A percentile compares a stretch with the other conserved stretches of the same genome.
Evolutionary conservation across 2,113 vertebrate genomes (phyloP).

Genomic region (Hydrochoerus hydrochaeris): DNA sequence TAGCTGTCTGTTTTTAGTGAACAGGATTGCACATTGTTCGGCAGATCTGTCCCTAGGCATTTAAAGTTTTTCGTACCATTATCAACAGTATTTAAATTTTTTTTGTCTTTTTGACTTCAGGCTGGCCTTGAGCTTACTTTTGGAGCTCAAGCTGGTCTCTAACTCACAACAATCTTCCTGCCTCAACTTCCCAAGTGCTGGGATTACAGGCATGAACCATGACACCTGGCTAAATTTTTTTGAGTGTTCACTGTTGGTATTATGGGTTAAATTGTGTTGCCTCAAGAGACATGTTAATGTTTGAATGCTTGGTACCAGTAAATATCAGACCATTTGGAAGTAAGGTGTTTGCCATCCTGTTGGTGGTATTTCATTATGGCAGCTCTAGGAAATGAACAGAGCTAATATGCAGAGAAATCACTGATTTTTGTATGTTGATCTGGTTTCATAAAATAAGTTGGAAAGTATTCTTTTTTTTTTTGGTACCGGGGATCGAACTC

Average conservation of each 20-base stretch:
- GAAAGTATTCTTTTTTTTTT: neutral
- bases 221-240: too few relatives aligned
- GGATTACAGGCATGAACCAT: too few relatives aligned
- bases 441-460: neutral
- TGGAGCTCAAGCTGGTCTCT: too few relatives aligned
- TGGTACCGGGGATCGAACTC: too few relatives aligned
- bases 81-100: neutral
- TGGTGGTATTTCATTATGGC: neutral
- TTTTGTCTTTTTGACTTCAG: neutral
- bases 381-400: neutral
- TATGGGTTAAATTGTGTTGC: neutral
- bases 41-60: too few relatives aligned
- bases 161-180: too few relatives aligned
- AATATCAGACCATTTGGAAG: neutral
- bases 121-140: too few relatives aligned
- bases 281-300: neutral
- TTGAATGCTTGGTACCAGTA: neutral
- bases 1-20: neutral
- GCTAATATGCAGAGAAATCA: neutral
- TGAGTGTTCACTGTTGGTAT: slow-evolving; percentile 3
- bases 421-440: too few relatives aligned
- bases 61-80: neutral
- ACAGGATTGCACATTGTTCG: neutral
- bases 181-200: too few relatives aligned
- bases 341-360: neutral